Percentiles rank a stretch among this genome's conserved stretches.
These are phyloP conservation scores for Taxidea taxus DNA, from an alignment of 2,113 vertebrate genomes.

Conservation along the genomic window DNA sequence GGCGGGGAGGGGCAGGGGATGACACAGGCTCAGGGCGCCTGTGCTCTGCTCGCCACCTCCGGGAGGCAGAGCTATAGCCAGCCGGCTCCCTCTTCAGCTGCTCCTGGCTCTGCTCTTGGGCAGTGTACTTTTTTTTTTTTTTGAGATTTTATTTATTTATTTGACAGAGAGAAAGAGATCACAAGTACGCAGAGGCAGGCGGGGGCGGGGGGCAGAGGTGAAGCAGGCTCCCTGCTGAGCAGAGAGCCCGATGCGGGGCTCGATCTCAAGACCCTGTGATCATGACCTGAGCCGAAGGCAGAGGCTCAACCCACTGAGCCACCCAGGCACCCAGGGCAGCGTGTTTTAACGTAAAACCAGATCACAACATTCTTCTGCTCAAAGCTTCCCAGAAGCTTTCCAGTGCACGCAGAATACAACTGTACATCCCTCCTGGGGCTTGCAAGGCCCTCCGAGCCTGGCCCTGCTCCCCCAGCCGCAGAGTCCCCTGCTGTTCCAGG, in stretches of 20 bases:
- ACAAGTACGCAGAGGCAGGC: no score
- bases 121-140: no score
- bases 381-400: background rate
- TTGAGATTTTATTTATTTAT: no score
- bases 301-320: no score
- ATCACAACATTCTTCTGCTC: background rate
- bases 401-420: background rate
- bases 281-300: no score
- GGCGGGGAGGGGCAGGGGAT: no score
- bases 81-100: background rate
- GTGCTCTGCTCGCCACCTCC: background rate
- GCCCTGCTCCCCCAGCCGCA: background rate
- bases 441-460: background rate
- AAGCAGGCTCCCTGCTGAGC: no score
- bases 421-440: background rate
- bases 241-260: no score
- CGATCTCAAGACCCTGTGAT: no score
- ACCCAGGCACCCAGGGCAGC: background rate
- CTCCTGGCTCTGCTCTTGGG: background rate
- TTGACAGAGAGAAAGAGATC: no score
- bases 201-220: accelerated
- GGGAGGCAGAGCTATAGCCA: background rate
- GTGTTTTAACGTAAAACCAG: background rate
- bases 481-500: background rate
- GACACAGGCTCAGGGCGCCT: background rate